phyloP scores from a whole-genome alignment of 1,140 invertebrate species.

The Oscheius sp. region DNA sequence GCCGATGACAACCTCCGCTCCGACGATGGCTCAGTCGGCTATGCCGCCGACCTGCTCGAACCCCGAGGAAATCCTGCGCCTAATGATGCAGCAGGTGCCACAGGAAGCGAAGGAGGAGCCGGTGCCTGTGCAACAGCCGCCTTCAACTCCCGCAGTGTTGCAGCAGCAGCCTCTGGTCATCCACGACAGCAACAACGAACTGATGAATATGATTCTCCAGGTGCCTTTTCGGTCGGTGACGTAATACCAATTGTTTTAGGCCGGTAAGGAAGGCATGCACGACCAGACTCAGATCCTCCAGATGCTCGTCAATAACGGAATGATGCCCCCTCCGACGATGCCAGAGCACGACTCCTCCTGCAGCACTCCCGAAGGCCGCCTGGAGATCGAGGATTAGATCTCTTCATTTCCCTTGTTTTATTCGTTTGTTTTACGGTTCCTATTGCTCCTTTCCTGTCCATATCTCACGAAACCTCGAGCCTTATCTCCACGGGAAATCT shows the following conservation, averaged over 20 bases:
- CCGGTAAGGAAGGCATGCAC: not conserved
- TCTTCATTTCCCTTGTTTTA: too few relatives aligned
- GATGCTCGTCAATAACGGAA: not conserved
- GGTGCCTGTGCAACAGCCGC: not conserved
- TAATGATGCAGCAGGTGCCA: not conserved
- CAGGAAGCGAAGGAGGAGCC: not conserved
- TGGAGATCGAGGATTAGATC: not conserved
- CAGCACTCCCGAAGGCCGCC: not conserved
- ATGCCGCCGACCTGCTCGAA: too few relatives aligned
- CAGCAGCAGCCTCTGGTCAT: not conserved
- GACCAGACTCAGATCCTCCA: not conserved
- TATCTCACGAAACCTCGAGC: not conserved
- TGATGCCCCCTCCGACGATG: not conserved
- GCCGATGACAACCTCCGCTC: too few relatives aligned
- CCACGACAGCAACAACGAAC: not conserved
- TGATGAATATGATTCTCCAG: not conserved
- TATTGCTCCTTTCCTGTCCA: not conserved
- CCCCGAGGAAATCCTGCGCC: not conserved
- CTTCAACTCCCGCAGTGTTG: not conserved
- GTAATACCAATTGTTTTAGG: not conserved
- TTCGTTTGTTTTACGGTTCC: not conserved
- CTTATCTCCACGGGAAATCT: conserved; percentile 3
- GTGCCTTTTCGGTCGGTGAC: not conserved
- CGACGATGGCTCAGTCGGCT: too few relatives aligned
- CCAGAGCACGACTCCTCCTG: not conserved